phyloP scores from a whole-genome alignment of 2,113 vertebrate species.

The Junco hyemalis region DNA sequence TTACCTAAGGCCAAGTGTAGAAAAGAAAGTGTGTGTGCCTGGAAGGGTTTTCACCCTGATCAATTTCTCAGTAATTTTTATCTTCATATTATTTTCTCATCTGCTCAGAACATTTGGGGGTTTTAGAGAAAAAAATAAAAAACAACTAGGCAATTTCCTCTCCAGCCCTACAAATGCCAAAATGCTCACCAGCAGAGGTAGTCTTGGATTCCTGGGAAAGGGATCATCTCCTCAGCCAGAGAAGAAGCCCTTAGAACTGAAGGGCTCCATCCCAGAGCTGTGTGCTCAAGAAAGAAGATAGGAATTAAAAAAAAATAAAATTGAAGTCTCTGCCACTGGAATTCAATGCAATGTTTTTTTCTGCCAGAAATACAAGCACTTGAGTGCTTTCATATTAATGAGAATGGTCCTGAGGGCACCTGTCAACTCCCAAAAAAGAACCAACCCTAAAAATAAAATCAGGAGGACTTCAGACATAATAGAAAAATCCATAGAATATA shows the following conservation, averaged over 20 bases:
- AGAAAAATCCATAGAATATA: background rate
- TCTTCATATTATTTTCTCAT: background rate
- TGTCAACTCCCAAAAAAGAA: background rate
- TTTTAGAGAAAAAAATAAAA: background rate
- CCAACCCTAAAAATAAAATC: background rate
- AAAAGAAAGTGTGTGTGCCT: background rate
- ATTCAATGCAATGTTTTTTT: background rate
- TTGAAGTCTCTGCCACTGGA: background rate
- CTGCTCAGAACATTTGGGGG: accelerated
- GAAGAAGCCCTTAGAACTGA: background rate
- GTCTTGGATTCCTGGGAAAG: background rate
- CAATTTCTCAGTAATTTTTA: background rate
- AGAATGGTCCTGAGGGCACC: background rate
- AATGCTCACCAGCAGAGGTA: background rate
- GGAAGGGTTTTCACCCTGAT: background rate
- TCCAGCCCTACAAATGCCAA: background rate
- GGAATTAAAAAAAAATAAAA: background rate
- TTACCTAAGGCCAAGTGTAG: background rate
- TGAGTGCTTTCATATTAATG: background rate
- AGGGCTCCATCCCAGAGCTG: background rate
- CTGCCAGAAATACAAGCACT: background rate
- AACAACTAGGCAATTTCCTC: background rate
- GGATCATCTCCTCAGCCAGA: background rate
- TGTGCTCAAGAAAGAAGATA: background rate
- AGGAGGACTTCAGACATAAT: background rate